Evolutionary conservation across 1,140 invertebrate species (phyloP).

Genomic region (Elysia chlorotica): DNA sequence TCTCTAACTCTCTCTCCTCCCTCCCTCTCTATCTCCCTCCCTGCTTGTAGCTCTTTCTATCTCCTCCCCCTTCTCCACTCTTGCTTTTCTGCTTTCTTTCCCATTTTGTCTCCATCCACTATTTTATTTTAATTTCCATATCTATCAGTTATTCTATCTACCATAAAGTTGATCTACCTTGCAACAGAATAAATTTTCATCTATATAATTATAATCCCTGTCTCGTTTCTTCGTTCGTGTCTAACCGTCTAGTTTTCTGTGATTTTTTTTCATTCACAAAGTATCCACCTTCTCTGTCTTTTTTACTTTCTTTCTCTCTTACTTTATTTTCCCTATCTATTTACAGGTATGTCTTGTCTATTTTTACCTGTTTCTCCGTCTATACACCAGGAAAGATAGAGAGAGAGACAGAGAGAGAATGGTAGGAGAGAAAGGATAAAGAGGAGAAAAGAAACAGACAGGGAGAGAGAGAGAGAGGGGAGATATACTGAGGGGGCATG

Average conservation of each 20-base stretch:
- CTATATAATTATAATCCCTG: too few species aligned
- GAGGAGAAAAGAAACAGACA: too few species aligned
- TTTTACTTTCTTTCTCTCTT: neutral
- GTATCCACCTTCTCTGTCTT: neutral
- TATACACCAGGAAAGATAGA: too few species aligned
- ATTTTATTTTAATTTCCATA: neutral
- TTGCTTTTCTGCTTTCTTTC: neutral
- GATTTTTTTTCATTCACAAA: too few species aligned
- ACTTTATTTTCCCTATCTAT: neutral
- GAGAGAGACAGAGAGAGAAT: too few species aligned
- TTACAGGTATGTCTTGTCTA: neutral
- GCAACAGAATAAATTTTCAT: too few species aligned
- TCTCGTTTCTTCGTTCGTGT: too few species aligned
- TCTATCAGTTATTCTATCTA: too few species aligned
- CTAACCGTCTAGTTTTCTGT: too few species aligned
- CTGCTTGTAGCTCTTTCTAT: neutral
- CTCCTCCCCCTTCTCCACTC: neutral
- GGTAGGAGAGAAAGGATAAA: too few species aligned
- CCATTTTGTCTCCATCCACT: neutral
- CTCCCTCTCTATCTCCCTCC: neutral
- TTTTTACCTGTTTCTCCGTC: neutral
- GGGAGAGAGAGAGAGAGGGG: neutral
- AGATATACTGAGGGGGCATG: neutral
- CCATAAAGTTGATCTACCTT: too few species aligned
- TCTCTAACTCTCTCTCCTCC: too few species aligned